phyloP scores from a whole-genome alignment of 1,140 invertebrate species.

The Sinella curviseta region DNA sequence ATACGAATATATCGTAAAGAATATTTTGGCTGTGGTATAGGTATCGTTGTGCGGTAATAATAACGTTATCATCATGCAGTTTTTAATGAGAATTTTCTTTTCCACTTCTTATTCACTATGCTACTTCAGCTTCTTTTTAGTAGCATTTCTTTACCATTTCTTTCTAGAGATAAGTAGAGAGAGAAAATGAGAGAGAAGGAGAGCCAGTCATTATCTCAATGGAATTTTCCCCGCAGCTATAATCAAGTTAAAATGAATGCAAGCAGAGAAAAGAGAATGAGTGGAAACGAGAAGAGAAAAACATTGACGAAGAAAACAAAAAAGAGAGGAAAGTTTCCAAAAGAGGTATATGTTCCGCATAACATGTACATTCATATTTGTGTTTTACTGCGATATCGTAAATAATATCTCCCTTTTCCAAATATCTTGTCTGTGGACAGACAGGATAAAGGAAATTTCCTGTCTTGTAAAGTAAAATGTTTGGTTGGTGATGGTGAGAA shows the following conservation, averaged over 20 bases:
- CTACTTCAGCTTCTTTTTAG: too few relatives aligned
- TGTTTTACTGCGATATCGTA: too few relatives aligned
- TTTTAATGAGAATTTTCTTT: not conserved
- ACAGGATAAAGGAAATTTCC: too few relatives aligned
- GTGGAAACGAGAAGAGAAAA: not conserved
- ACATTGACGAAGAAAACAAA: not conserved
- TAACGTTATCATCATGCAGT: not conserved
- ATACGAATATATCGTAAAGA: too few relatives aligned
- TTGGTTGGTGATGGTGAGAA: too few relatives aligned
- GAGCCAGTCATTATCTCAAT: not conserved
- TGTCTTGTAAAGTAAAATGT: too few relatives aligned
- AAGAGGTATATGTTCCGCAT: too few relatives aligned
- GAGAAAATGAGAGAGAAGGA: not conserved
- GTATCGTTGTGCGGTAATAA: not conserved
- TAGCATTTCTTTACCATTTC: too few relatives aligned
- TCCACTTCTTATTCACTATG: not conserved
- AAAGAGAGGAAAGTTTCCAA: too few relatives aligned
- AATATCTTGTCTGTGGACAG: not conserved
- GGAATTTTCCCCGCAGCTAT: not conserved
- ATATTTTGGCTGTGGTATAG: not conserved
- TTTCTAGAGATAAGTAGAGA: not conserved
- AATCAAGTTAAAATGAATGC: slow-evolving; percentile 13
- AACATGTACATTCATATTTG: too few relatives aligned
- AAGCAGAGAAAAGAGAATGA: not conserved
- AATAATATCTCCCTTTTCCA: not conserved